Base-by-base conservation (phyloP, 2,888 invertebrate genomes). In the Hoplodrina ambigua region DNA sequence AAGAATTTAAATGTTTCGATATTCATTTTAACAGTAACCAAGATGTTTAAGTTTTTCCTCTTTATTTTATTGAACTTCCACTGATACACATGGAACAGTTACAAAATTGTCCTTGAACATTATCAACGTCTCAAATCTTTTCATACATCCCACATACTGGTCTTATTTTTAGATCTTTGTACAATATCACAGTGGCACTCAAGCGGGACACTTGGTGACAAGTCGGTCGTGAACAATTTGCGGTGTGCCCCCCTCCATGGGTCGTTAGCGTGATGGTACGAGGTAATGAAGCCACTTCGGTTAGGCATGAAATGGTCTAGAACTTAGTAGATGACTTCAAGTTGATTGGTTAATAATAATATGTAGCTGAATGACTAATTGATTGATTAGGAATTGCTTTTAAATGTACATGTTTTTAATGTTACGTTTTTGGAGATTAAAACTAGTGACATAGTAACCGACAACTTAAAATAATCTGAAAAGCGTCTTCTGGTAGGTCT, bases 121-220 rank as follows among this genome's bases (percentile, higher is more conserved):
- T 37, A 50, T 57, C 49, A 41, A 33, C 25, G 33, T 13, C 3
- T 4, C 11, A 25, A 19, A 56, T 62, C n/a, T 37, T 17, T 19
- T 25, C 41, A 19, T 33, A 13, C 41, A 53, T 2, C 11, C 3
- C 5, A 7, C 11, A 1, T 37, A 37, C 52, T 37, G 55, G 49
- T 56, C 17, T 55, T 11, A 10, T 56, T 56, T 62, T 44, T 13
- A 60, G 58, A 63, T 49, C 1, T 19, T 4, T 19, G 19, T 41
- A 67, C 25, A 73, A 73, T 52, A 49, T 15, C 25, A 72, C 44
- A 88, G 88, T 87, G 85, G 87, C 78, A 85, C 91, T 91, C 60
- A 37, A 61, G 80, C 73, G 83, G 76, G 82, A 78, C 85, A 81
- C 91, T 92, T 86, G 88, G 89, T 81, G 92, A 91, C 92, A 92